A percentile compares a stretch with the other conserved stretches of the same genome.
These are phyloP conservation scores for Trichomalopsis sarcophagae DNA, from an alignment of 1,140 invertebrate genomes.

Conservation along the genomic window DNA sequence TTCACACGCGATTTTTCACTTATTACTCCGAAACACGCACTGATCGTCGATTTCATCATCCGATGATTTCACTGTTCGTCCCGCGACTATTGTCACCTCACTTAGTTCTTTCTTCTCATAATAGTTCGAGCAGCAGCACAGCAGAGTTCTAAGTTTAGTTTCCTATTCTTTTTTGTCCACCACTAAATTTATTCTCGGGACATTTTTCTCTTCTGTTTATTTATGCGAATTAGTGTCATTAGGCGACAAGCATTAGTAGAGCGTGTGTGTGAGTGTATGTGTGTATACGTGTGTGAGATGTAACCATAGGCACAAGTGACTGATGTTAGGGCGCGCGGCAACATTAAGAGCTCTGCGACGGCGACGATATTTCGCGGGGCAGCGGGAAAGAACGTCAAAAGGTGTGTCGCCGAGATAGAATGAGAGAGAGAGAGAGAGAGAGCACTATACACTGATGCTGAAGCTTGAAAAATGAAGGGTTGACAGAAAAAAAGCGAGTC, in stretches of 20 bases:
- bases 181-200: neutral
- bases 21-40: neutral
- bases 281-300: neutral
- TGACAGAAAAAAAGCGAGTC: neutral
- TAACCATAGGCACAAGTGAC: neutral
- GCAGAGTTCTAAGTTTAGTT: neutral
- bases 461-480: constrained; percentile 14
- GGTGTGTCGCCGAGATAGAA: neutral
- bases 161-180: neutral
- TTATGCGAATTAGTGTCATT: constrained; percentile 39
- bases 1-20: constrained; percentile 43
- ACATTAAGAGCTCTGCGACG: neutral
- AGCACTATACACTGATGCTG: neutral
- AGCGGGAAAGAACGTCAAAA: neutral
- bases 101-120: no score
- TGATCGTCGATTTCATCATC: constrained; percentile 1
- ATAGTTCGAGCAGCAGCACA: neutral
- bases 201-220: neutral
- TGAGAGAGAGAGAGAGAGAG: neutral
- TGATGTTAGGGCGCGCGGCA: neutral
- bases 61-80: constrained; percentile 10
- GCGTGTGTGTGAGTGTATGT: neutral
- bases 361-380: neutral
- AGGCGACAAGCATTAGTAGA: constrained; percentile 47
- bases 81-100: neutral